Evolutionary conservation across 1,140 invertebrate species (phyloP), one percentile per base, ranked within the genome.

Genomic region (Nephila pilipes): DNA sequence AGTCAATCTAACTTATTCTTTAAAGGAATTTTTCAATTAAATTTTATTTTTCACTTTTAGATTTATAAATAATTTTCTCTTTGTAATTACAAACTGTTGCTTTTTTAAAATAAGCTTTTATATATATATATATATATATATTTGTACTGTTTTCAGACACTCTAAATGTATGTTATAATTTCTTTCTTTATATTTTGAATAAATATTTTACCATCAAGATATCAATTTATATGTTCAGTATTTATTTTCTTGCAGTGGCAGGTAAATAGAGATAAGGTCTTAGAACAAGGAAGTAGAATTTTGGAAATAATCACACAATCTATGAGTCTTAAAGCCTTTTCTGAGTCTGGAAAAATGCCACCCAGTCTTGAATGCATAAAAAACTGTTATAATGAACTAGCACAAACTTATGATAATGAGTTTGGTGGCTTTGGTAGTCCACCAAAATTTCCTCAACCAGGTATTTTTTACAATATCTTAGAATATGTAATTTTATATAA

Each of bases 391-490:
- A 94, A 96, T 60, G 96, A 97, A 95, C 94, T 97, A 3, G 94
- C 95, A 8, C 95, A 96, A 63, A 95, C 95, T 16, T 99, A 97
- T 95, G 98, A 99, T 95, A 95, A 96, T 18, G 95, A 97, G 83
- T 80, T 95, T 94, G 98, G 94, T 79, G 99, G 99, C 60, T 99
- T 99, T 96, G 97, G 97, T 25, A 95, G 96, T 32, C 97, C 97
- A 2, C 98, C 98, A 0, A 99, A 99, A 96, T 99, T 99, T 96
- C 99, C 99, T 0, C 98, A 99, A 95, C 97, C 98, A 93, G 95
- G 96, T 96, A 94, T 29, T 25, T 20, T 57, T 75, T 20, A 60
- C 20, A 5, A 32, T 0, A 32, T 75, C 36, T 75, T 75, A 20
- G 4, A 2, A 75, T 32, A 18, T 29, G 12, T 36, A 46, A 46